phyloP scores from a whole-genome alignment of 1,140 invertebrate species.

The Aphaenogaster rudis region DNA sequence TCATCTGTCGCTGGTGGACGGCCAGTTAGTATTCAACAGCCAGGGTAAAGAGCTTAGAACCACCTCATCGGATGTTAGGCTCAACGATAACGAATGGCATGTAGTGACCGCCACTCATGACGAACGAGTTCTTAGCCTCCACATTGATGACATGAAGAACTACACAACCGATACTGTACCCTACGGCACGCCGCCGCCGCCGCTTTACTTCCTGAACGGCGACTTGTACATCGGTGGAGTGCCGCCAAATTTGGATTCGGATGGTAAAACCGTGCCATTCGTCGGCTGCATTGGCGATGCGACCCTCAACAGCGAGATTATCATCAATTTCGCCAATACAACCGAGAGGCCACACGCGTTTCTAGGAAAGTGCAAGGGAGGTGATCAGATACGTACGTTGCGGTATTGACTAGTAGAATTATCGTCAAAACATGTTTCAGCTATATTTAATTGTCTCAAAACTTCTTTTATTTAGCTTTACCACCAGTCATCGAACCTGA shows the following conservation, averaged over 20 bases:
- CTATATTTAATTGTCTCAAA: neutral
- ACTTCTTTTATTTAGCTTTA: slow-evolving; percentile 43
- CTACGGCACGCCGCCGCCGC: slow-evolving; percentile 83
- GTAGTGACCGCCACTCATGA: slow-evolving; percentile 94
- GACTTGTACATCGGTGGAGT: slow-evolving; percentile 95
- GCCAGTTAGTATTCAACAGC: slow-evolving; percentile 91
- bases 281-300: slow-evolving; percentile 95
- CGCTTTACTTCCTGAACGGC: slow-evolving; percentile 89
- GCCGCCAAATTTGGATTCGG: slow-evolving; percentile 88
- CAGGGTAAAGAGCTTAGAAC: slow-evolving; percentile 89
- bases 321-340: slow-evolving; percentile 93
- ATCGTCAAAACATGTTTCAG: neutral
- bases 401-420: neutral
- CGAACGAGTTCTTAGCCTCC: slow-evolving; percentile 89
- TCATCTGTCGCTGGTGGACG: slow-evolving; percentile 90
- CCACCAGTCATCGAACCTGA: slow-evolving; percentile 60
- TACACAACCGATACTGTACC: slow-evolving; percentile 86
- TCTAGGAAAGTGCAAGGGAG: slow-evolving; percentile 89
- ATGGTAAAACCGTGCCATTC: slow-evolving; percentile 88
- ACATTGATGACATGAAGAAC: slow-evolving; percentile 94
- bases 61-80: slow-evolving; percentile 88
- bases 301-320: slow-evolving; percentile 93
- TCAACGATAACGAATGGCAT: slow-evolving; percentile 97
- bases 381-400: slow-evolving; percentile 68
- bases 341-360: slow-evolving; percentile 89